A percentile compares a stretch with the other conserved stretches of the same genome.
phyloP scores from a whole-genome alignment of 1,140 invertebrate genomes.

The Microplitis demolitor region DNA sequence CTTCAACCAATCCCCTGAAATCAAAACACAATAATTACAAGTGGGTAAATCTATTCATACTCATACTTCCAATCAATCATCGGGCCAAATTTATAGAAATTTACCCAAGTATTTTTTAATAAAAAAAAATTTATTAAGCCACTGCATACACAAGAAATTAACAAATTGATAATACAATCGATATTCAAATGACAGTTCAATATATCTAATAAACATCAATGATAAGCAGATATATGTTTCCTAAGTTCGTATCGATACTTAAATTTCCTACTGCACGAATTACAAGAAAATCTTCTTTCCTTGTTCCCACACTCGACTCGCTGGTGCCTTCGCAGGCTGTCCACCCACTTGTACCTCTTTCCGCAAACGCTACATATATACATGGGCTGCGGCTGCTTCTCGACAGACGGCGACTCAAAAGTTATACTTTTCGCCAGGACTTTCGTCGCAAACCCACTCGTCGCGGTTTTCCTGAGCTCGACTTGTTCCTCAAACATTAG shows the following conservation, averaged over 20 bases:
- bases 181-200: too few relatives aligned
- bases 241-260: slow-evolving; percentile 54
- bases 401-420: not conserved
- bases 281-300: slow-evolving; percentile 49
- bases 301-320: slow-evolving; percentile 65
- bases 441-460: too few relatives aligned
- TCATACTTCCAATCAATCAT: not conserved
- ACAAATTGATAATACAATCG: too few relatives aligned
- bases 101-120: not conserved
- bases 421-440: not conserved
- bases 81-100: not conserved
- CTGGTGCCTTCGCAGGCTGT: slow-evolving; percentile 61
- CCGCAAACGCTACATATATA: slow-evolving; percentile 52
- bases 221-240: slow-evolving; percentile 49
- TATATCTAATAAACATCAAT: not conserved
- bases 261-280: slow-evolving; percentile 49
- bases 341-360: slow-evolving; percentile 61
- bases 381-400: slow-evolving; percentile 25
- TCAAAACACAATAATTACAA: not conserved
- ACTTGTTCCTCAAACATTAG: not conserved
- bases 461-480: not conserved
- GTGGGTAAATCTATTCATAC: not conserved
- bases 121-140: too few relatives aligned
- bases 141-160: too few relatives aligned
- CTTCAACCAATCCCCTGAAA: not conserved